phyloP scores from a whole-genome alignment of 2,113 vertebrate species.

The Bungarus multicinctus region DNA sequence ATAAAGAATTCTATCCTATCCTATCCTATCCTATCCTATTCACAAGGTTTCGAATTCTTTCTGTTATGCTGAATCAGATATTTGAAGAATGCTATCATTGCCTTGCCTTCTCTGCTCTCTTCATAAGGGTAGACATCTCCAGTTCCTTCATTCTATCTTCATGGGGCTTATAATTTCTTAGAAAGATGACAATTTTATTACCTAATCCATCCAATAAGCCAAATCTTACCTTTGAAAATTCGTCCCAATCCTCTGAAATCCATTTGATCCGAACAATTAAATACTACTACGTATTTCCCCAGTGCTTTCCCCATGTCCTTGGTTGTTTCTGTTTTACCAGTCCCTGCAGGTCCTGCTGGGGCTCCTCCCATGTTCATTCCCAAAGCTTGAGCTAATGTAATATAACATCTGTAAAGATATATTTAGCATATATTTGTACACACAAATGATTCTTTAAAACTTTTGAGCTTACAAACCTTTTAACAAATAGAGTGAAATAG shows the following conservation, averaged over 20 bases:
- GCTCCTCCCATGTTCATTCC: constrained; percentile 90
- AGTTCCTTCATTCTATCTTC: neutral
- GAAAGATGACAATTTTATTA: neutral
- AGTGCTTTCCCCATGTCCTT: constrained; percentile 89
- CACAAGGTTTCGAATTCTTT: neutral
- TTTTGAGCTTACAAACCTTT: neutral
- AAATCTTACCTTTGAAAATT: constrained; percentile 86
- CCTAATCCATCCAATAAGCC: neutral
- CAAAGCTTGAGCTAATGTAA: constrained; percentile 83
- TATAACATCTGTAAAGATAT: constrained; percentile 79
- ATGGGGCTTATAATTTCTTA: neutral
- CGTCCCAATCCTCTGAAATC: constrained; percentile 88
- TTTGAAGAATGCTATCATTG: neutral
- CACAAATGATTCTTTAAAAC: neutral
- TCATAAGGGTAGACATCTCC: neutral
- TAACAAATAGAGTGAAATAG: neutral
- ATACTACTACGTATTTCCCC: constrained; percentile 87
- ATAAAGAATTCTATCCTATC: too few relatives aligned
- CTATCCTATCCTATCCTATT: too few relatives aligned
- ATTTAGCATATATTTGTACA: constrained; percentile 3
- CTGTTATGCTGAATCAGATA: neutral
- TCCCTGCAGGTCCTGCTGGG: constrained; percentile 86
- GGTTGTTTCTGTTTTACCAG: constrained; percentile 88
- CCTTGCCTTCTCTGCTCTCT: neutral
- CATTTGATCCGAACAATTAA: constrained; percentile 91